phyloP scores from a whole-genome alignment of 2,113 vertebrate species.

The Siniperca chuatsi region DNA sequence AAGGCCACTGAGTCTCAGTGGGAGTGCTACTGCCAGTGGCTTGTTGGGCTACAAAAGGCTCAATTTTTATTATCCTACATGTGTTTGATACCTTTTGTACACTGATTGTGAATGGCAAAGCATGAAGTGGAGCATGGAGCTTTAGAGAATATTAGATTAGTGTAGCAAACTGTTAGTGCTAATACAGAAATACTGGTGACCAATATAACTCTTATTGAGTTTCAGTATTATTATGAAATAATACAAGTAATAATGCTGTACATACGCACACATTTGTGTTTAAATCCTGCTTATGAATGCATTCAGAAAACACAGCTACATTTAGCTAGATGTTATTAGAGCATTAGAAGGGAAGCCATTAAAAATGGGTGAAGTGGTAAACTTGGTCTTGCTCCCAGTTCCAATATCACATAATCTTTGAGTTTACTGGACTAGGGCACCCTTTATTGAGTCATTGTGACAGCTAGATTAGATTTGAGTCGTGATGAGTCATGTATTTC shows the following conservation, averaged over 20 bases:
- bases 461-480: not conserved
- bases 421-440: not conserved
- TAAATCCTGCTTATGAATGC: not conserved
- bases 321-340: not conserved
- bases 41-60: not conserved
- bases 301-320: not conserved
- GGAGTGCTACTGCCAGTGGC: not conserved
- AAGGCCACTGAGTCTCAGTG: not conserved
- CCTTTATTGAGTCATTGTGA: not conserved
- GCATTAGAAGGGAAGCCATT: not conserved
- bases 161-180: not conserved
- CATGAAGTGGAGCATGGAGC: not conserved
- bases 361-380: not conserved
- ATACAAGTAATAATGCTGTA: not conserved
- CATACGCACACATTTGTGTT: not conserved
- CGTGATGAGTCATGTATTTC: slow-evolving; percentile 13
- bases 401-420: not conserved
- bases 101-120: not conserved
- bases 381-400: not conserved
- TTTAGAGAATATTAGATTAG: not conserved
- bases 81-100: slow-evolving; percentile 1
- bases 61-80: not conserved
- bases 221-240: too few species aligned
- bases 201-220: not conserved
- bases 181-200: not conserved